phyloP scores from a whole-genome alignment of 2,113 vertebrate genomes.

The Hyla sarda region DNA sequence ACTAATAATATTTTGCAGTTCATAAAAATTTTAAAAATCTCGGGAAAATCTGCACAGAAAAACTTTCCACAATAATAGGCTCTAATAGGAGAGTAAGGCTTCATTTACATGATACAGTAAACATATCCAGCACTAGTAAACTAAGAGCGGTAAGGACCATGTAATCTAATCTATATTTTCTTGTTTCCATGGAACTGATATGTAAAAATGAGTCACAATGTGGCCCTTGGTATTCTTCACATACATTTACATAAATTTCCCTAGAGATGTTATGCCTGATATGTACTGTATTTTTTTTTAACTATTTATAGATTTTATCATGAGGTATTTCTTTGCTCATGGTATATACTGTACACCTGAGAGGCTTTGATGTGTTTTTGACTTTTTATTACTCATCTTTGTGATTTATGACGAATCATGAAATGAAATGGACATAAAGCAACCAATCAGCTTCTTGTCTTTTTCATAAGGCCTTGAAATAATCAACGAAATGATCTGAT shows the following conservation, averaged over 20 bases:
- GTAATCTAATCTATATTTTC: constrained; percentile 38
- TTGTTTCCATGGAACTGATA: constrained; percentile 39
- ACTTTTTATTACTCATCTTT: too few species aligned
- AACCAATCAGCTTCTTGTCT: too few species aligned
- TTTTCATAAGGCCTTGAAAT: too few species aligned
- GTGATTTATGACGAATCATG: too few species aligned
- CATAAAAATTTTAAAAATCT: not conserved
- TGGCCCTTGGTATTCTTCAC: constrained; percentile 26
- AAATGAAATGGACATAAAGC: too few species aligned
- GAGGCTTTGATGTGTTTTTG: not conserved
- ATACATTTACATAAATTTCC: constrained; percentile 42
- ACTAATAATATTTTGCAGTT: not conserved
- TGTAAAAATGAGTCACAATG: constrained; percentile 40
- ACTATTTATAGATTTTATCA: constrained; percentile 8
- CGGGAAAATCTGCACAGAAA: not conserved
- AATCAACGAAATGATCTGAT: too few species aligned
- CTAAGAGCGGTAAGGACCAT: not conserved
- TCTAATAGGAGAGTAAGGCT: not conserved
- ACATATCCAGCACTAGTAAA: constrained; percentile 10
- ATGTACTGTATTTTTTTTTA: not conserved
- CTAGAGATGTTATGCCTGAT: constrained; percentile 19
- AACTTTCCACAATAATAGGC: not conserved
- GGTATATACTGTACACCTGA: not conserved
- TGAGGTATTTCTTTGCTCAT: not conserved
- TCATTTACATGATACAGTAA: not conserved